These are phyloP conservation scores for Andrena cerasifolii DNA, from an alignment of 1,140 invertebrate genomes.

Conservation along the genomic window DNA sequence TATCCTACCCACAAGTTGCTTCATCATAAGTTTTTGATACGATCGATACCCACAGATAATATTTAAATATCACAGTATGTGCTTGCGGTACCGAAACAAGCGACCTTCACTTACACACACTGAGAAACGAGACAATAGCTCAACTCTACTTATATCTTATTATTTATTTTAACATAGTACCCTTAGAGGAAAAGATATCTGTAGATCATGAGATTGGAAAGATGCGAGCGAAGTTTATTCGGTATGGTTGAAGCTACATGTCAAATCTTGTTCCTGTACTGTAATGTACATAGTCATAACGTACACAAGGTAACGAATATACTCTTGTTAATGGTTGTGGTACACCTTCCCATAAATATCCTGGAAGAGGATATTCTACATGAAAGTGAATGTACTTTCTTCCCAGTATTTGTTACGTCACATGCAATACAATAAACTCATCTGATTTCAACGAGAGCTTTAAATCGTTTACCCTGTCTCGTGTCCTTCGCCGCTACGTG, in stretches of 20 bases:
- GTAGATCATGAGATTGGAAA: constrained; percentile 5
- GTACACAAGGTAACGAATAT: constrained; percentile 18
- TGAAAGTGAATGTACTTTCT: neutral
- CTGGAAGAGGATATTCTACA: constrained; percentile 8
- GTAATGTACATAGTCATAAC: neutral
- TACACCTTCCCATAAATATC: neutral
- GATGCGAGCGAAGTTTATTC: constrained; percentile 1
- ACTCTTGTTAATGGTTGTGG: constrained; percentile 55
- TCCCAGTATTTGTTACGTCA: constrained; percentile 47
- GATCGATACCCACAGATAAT: constrained; percentile 44
- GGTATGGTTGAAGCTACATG: neutral
- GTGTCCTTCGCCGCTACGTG: too few relatives aligned
- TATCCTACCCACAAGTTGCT: constrained; percentile 40
- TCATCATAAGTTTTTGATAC: constrained; percentile 30
- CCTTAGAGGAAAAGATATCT: neutral
- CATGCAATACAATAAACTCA: constrained; percentile 47
- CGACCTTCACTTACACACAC: neutral
- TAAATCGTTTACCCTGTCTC: too few relatives aligned
- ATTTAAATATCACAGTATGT: constrained; percentile 54
- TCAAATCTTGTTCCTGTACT: constrained; percentile 27
- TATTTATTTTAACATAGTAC: constrained; percentile 40
- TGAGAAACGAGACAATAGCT: neutral
- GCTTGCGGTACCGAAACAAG: constrained; percentile 37
- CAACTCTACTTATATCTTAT: neutral
- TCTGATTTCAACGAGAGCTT: neutral